Evolutionary conservation across 2,113 vertebrate genomes (phyloP).

Genomic region (Pterocles burchelli): DNA sequence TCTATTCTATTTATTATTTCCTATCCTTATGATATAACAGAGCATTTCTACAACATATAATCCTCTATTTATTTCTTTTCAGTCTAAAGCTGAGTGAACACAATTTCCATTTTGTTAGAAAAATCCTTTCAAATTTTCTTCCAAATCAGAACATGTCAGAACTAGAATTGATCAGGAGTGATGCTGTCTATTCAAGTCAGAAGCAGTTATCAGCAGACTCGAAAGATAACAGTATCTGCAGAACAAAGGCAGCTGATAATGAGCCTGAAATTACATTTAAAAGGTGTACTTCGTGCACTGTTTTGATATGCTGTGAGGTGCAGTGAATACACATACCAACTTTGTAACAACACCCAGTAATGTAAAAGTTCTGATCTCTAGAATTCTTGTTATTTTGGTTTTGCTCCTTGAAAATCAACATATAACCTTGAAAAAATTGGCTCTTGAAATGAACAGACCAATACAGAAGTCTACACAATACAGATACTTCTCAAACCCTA

Average conservation of each 20-base stretch:
- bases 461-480: background rate
- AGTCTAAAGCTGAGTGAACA: background rate
- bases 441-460: background rate
- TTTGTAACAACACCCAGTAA: background rate
- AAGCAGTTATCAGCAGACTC: background rate
- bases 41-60: background rate
- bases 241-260: background rate
- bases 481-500: background rate
- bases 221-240: background rate
- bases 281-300: background rate
- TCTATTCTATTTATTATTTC: background rate
- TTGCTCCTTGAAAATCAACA: background rate
- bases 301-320: background rate
- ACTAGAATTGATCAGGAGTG: background rate
- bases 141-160: background rate
- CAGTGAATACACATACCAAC: background rate
- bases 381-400: background rate
- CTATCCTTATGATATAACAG: background rate
- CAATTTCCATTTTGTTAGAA: background rate
- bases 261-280: background rate
- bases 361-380: background rate
- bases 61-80: background rate
- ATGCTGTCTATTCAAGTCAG: background rate
- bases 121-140: background rate
- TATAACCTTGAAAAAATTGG: background rate